Conservation (phyloP, 2,797 vertebrate species). For the Delichon dasypus region DNA sequence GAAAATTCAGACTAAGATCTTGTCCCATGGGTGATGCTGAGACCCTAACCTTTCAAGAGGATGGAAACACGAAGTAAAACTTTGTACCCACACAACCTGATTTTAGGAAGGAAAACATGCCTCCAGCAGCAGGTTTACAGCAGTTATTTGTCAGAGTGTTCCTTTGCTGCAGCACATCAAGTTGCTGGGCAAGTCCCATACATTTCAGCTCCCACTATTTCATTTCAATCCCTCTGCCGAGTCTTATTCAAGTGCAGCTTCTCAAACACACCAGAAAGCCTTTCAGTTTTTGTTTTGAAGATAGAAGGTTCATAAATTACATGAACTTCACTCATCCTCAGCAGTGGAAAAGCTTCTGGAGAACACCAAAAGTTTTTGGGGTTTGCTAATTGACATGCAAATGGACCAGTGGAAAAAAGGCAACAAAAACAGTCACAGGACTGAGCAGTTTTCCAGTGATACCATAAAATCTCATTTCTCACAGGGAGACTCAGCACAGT, state of each 20-base stretch:
- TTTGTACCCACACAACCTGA: not conserved
- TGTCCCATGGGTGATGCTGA: not conserved
- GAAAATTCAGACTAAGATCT: not conserved
- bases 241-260: not conserved
- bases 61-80: rapidly evolving
- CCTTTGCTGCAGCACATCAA: not conserved
- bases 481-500: not conserved
- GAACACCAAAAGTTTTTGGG: not conserved
- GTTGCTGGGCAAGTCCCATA: not conserved
- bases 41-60: not conserved
- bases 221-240: not conserved
- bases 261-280: not conserved
- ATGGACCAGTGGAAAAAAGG: not conserved
- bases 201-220: not conserved
- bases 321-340: not conserved
- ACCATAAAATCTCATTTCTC: not conserved
- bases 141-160: not conserved
- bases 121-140: not conserved
- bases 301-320: not conserved
- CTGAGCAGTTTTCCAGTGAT: not conserved
- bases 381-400: not conserved
- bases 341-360: not conserved
- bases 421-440: not conserved
- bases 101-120: not conserved
- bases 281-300: not conserved